Base-by-base conservation (phyloP, 1,140 invertebrate genomes). In the Pseudomyrmex flavicornis region DNA sequence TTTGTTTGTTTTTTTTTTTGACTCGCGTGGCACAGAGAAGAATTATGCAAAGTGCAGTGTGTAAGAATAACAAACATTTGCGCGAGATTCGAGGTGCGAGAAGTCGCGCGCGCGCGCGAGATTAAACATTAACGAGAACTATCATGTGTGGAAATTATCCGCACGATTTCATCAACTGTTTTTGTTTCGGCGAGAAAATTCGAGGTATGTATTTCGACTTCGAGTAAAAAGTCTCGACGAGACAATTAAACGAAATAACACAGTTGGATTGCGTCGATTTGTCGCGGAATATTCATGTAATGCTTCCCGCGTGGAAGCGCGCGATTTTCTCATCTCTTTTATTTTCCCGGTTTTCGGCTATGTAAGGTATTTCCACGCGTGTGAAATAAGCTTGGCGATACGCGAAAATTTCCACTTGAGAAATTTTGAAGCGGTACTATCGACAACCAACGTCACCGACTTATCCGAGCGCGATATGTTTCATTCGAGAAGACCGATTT, bases 351-450 rank as follows among this genome's bases (percentile, higher is more conserved):
- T 35, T 35, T 35, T 13, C 22, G 0, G 15, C 44, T 35, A n/a
- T 9, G 54, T n/a, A 44, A 70, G 52, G 15, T 58, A 13, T 72
- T 65, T 13, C 2, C 52, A 12, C 46, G 20, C 65, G 17, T 9
- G 15, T 35, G n/a, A 15, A 20, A 22, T 69, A 59, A 59, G 72
- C 72, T 80, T 59, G 10, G 44, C 44, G 66, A 72, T 80, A 79
- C 44, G 54, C 9, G 48, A 56, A 72, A 72, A 80, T 80, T 80
- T 80, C 54, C 56, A 80, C 66, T 15, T 80, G 76, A 80, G 22
- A 50, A 80, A 80, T 70, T 72, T 80, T 26, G 54, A 70, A 80
- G 58, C 22, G 12, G 15, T 15, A 46, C 66, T 80, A 70, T 80
- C 76, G 17, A 72, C 72, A 72, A 72, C 44, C 66, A 61, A 72